Conservation (phyloP, 2,888 invertebrate genomes). For the Prosapia bicincta region DNA sequence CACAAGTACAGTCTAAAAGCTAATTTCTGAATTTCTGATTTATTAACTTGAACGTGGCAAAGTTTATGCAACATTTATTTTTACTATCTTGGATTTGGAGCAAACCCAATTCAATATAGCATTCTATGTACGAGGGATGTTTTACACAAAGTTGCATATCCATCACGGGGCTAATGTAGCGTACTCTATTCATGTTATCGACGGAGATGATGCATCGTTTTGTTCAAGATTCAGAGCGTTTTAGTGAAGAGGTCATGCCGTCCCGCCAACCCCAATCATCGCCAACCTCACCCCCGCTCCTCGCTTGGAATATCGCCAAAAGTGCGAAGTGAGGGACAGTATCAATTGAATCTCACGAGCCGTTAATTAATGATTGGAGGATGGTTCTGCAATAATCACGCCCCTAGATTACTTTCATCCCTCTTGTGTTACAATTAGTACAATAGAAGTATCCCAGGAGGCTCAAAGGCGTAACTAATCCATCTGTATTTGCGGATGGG, state of each 20-base stretch:
- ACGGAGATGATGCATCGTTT: background rate
- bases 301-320: background rate
- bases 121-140: background rate
- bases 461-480: background rate
- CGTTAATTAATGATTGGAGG: background rate
- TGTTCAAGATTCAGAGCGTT: background rate
- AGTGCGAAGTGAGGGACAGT: background rate
- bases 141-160: background rate
- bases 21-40: too few relatives aligned
- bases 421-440: background rate
- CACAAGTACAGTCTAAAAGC: too few relatives aligned
- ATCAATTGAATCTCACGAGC: background rate
- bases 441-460: background rate
- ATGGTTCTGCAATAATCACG: background rate
- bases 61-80: background rate
- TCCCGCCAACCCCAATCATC: background rate
- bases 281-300: background rate
- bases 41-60: too few relatives aligned
- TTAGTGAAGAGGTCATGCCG: background rate
- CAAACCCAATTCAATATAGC: background rate
- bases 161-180: background rate
- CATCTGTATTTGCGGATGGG: too few relatives aligned
- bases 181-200: background rate
- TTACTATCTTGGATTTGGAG: background rate
- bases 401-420: background rate